Base-by-base conservation (phyloP, 2,797 vertebrate species). In the Leptodactylus fallax region DNA sequence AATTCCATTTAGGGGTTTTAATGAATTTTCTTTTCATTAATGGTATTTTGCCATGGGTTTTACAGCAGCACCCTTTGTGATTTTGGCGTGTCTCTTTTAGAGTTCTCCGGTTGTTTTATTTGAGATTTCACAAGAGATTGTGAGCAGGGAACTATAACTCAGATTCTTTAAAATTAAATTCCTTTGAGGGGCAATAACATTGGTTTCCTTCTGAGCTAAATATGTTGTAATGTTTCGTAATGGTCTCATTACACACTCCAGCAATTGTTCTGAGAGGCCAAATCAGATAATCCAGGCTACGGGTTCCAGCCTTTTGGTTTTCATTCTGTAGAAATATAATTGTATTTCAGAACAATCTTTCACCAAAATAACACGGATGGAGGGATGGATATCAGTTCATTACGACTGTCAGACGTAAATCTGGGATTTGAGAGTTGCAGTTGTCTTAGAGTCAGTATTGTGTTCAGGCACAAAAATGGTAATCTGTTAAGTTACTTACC, bases 401-500 rank as follows among this genome's bases (percentile, higher is more conserved):
- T 63, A 53, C 55, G 45, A 36, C 58, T 87, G 23, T 82, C 36
- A 55, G 58, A 78, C 21, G 45, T 85, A 76, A 58, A 88, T 84
- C 61, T 27, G 10, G n/a, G 19, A 58, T 84, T 21, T 60, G 53
- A 60, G 60, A 23, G 74, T 77, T 79, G 71, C 3, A 47, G 17
- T 85, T 77, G 83, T 63, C 14, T 60, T 7, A 5, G 23, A 79
- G 74, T 17, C 25, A 10, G 14, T 45, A 69, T 58, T 79, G 19
- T 45, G 51, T 77, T 56, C 49, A 85, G 90, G 91, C 79, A 85
- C n/a, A 90, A 92, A 91, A 90, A 90, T 90, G 91, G 81, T 94
- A 93, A 89, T 92, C 85, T 80, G 0, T 82, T 91, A 91, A 92
- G 93, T 93, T 92, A 92, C 91, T 93, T 92, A 93, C 90, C 91